Base-by-base conservation (phyloP, 2,888 invertebrate species). In the Thyatira batis region DNA sequence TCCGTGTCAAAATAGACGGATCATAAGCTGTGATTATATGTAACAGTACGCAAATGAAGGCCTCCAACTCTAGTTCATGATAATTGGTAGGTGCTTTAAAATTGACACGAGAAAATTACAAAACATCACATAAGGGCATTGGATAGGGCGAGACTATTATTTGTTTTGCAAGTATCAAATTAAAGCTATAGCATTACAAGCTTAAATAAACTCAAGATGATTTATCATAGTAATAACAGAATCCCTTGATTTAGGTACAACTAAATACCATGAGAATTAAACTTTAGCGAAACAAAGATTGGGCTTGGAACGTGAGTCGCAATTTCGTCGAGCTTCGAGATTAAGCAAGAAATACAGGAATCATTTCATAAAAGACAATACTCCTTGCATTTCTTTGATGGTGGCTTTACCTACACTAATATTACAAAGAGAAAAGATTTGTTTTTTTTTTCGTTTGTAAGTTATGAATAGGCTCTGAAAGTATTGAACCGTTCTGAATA, bases 1-100 rank as follows among this genome's bases (percentile, higher is more conserved):
- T 55, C 53, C 43, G 46, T 33, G 44, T 77, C 73, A 73, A 70
- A 72, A 54, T 23, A 66, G 61, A 70, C 52, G 61, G 55, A 66
- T 62, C 64, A 66, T 65, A 67, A 66, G 58, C 61, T 66, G 71
- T 78, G 53, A 75, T 74, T 72, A 75, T 64, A 23, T 4, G 23
- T 23, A 59, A 68, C 58, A 60, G 71, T 73, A 71, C 52, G 52
- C 70, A 67, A 71, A 67, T 62, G 64, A 66, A 61, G 65, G 50
- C 63, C 69, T 61, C 39, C 6, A 23, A 23, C 23, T 23, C 23
- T 66, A 57, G 64, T 68, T 67, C 49, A 49, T 56, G 60, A 63
- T 78, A 77, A 79, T 78, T 74, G 70, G 54, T 55, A 56, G 70
- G 61, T 67, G 43, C 10, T 10, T 13, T 13, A 27, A 10, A 48